Conservation (phyloP, 2,888 invertebrate genomes). For the Ochropacha duplaris region DNA sequence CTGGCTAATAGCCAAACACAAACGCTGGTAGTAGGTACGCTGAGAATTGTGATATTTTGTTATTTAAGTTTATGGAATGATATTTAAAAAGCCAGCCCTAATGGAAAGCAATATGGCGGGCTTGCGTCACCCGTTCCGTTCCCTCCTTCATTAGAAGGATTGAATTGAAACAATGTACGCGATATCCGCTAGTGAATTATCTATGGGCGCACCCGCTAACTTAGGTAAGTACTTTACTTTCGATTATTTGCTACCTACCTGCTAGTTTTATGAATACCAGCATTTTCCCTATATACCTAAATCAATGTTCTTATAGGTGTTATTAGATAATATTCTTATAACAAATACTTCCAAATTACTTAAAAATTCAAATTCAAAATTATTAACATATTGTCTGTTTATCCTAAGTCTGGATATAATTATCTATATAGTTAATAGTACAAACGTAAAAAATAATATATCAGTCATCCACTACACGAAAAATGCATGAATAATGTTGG, state of each 20-base stretch:
- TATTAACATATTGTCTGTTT: too few species aligned
- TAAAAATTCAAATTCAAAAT: too few species aligned
- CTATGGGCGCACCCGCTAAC: constrained; percentile 9
- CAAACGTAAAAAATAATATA: too few species aligned
- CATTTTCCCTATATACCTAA: too few species aligned
- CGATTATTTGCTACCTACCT: constrained; percentile 9
- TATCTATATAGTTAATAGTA: too few species aligned
- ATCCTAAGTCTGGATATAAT: too few species aligned
- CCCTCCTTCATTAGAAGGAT: constrained; percentile 65
- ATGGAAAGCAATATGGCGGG: constrained; percentile 41
- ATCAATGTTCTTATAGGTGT: too few species aligned
- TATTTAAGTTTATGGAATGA: constrained; percentile 7
- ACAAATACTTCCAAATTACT: too few species aligned
- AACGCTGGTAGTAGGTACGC: neutral
- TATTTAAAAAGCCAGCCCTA: constrained; percentile 41
- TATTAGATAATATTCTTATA: too few species aligned
- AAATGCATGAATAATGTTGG: too few species aligned
- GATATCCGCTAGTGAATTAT: constrained; percentile 37
- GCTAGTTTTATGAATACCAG: constrained; percentile 1
- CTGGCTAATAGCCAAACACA: neutral
- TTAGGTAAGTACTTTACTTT: constrained; percentile 8
- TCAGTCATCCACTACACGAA: too few species aligned
- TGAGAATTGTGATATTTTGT: neutral
- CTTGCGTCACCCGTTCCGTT: constrained; percentile 41
- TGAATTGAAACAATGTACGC: constrained; percentile 62